These are phyloP conservation scores for Sarcophilus harrisii DNA, from an alignment of 2,797 vertebrate genomes.

Conservation along the genomic window DNA sequence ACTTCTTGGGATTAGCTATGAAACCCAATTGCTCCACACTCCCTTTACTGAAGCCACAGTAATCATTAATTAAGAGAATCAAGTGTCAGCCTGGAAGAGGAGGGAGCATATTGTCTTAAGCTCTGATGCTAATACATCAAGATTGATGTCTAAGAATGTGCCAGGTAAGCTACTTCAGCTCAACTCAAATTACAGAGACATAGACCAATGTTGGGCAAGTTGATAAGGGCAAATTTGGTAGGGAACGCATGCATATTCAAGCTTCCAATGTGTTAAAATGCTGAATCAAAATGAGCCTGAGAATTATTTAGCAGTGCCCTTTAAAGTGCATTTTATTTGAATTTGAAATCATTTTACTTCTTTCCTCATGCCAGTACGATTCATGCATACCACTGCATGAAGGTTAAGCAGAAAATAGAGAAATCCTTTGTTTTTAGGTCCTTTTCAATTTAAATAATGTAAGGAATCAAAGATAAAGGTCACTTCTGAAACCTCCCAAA, in stretches of 20 bases:
- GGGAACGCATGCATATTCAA: background rate
- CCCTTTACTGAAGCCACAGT: constrained; percentile 2
- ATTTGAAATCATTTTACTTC: constrained; percentile 47
- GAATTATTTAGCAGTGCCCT: constrained; percentile 50
- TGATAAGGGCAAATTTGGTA: constrained; percentile 44
- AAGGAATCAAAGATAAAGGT: constrained; percentile 39
- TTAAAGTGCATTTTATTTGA: constrained; percentile 39
- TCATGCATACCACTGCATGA: background rate
- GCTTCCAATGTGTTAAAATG: constrained; percentile 38
- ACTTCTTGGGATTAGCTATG: background rate
- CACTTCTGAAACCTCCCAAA: constrained; percentile 50
- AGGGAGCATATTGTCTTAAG: background rate
- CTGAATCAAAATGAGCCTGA: constrained; percentile 52
- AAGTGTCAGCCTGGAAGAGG: background rate
- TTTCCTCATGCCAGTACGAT: background rate
- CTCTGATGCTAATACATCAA: background rate
- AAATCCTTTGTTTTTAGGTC: constrained; percentile 31
- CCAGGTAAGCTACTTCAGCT: background rate
- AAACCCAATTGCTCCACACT: background rate
- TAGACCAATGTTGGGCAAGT: constrained; percentile 29
- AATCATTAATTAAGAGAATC: constrained; percentile 28
- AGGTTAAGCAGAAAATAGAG: constrained; percentile 35
- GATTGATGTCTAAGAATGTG: constrained; percentile 29
- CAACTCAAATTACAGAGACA: constrained; percentile 49
- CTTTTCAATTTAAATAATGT: background rate